These are phyloP conservation scores for Pangasianodon hypophthalmus DNA, from an alignment of 2,113 vertebrate species.

Conservation along the genomic window DNA sequence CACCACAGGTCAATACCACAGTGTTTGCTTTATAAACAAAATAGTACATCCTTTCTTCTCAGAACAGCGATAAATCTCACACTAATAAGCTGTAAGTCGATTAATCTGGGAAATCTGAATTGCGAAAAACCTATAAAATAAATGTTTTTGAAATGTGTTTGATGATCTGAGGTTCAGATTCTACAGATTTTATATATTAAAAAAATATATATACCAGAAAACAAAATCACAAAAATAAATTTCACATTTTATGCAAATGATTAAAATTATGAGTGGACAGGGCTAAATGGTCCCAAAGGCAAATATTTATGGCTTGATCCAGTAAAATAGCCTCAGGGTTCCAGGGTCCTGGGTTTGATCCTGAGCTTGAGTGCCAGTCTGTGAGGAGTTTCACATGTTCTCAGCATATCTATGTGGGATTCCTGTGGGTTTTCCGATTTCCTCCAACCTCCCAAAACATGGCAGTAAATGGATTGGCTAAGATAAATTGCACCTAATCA, in stretches of 20 bases:
- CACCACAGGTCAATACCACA: not conserved
- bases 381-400: not conserved
- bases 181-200: too few species aligned
- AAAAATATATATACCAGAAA: not conserved
- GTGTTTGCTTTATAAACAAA: not conserved
- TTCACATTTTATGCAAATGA: not conserved
- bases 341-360: not conserved
- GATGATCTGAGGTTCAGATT: too few species aligned
- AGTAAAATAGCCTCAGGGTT: not conserved
- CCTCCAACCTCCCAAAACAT: not conserved
- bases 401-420: not conserved
- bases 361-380: not conserved
- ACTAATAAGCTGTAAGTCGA: not conserved
- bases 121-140: not conserved
- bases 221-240: not conserved
- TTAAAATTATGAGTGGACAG: not conserved
- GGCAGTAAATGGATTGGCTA: not conserved
- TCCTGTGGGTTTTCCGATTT: not conserved
- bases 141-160: too few species aligned
- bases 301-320: not conserved
- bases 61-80: not conserved
- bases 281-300: not conserved
- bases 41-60: not conserved
- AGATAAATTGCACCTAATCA: not conserved
- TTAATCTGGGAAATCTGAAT: not conserved